Evolutionary conservation across 1,140 invertebrate species (phyloP).

Genomic region (Pygmarrhopalites habei): DNA sequence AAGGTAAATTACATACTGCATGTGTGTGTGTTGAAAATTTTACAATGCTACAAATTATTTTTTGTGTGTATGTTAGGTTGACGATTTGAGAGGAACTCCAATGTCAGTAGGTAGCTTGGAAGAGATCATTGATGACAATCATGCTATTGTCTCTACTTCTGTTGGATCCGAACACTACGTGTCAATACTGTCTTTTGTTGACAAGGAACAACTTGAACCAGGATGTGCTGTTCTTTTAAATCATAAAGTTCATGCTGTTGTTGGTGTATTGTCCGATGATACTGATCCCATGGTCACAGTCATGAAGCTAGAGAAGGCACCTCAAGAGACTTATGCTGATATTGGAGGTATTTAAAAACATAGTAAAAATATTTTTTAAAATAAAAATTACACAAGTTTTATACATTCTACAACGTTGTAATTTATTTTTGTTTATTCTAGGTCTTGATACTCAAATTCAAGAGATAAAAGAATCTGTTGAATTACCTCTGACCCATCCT

Average conservation of each 20-base stretch:
- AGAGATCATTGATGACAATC: conserved; percentile 99
- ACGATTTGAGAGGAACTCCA: conserved; percentile 95
- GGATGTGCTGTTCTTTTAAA: conserved; percentile 97
- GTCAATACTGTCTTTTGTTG: conserved; percentile 97
- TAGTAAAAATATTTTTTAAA: background rate
- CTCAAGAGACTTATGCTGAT: conserved; percentile 99
- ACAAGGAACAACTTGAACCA: conserved; percentile 98
- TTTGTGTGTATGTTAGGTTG: conserved; percentile 58
- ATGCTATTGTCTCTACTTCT: conserved; percentile 98
- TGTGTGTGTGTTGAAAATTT: background rate
- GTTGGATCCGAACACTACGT: conserved; percentile 99
- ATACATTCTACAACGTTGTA: background rate
- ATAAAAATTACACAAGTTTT: background rate
- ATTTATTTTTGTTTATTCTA: conserved; percentile 36
- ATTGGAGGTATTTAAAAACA: conserved; percentile 67
- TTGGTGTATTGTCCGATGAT: conserved; percentile 96
- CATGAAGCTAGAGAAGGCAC: conserved; percentile 99
- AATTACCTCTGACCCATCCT: conserved; percentile 95
- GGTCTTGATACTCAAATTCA: conserved; percentile 98
- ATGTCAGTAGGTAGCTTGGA: conserved; percentile 99
- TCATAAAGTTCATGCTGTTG: conserved; percentile 97
- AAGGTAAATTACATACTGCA: conserved; percentile 31
- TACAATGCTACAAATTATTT: background rate
- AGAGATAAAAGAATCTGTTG: conserved; percentile 99
- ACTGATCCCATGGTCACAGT: conserved; percentile 99